Percentiles rank a stretch among this genome's conserved stretches.
Evolutionary conservation across 1,140 invertebrate species (phyloP).

Genomic region (Drosophila cardini): DNA sequence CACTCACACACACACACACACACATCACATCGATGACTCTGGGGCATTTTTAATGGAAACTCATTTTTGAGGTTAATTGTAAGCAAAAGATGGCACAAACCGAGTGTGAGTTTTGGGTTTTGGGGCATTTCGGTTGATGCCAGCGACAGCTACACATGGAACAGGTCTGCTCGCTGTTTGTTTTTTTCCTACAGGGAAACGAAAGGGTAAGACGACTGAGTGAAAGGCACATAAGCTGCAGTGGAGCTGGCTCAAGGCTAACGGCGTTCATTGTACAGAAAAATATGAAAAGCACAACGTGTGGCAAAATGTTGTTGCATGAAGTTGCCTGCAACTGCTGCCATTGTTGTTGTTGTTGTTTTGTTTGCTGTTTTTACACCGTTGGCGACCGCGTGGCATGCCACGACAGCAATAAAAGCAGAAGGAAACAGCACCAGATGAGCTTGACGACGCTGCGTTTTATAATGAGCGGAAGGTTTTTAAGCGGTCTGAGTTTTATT

Average conservation of each 20-base stretch:
- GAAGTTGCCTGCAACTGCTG: slow-evolving; percentile 14
- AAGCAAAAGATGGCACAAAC: slow-evolving; percentile 67
- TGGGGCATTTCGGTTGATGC: slow-evolving; percentile 13
- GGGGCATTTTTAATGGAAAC: slow-evolving; percentile 84
- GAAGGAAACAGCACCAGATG: slow-evolving; percentile 50
- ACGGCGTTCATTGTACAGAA: slow-evolving; percentile 61
- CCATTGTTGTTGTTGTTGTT: slow-evolving; percentile 9
- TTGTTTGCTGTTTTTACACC: no score
- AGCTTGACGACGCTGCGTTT: slow-evolving; percentile 57
- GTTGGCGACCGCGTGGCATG: slow-evolving; percentile 34
- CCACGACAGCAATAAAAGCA: slow-evolving; percentile 25
- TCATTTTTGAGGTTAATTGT: slow-evolving; percentile 84
- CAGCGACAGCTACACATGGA: slow-evolving; percentile 48
- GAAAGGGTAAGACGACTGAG: neutral
- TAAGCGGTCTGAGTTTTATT: slow-evolving; percentile 46
- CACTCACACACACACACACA: slow-evolving; percentile 20
- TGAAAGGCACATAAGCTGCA: slow-evolving; percentile 1
- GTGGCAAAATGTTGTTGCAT: slow-evolving; percentile 37
- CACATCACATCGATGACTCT: slow-evolving; percentile 72
- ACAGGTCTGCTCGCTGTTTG: neutral
- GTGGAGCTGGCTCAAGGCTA: slow-evolving; percentile 62
- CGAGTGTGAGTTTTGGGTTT: neutral
- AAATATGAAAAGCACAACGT: slow-evolving; percentile 70
- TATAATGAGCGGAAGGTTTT: slow-evolving; percentile 75
- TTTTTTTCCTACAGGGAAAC: neutral